Evolutionary conservation across 2,113 vertebrate genomes (phyloP).

Genomic region (Larimichthys crocea): DNA sequence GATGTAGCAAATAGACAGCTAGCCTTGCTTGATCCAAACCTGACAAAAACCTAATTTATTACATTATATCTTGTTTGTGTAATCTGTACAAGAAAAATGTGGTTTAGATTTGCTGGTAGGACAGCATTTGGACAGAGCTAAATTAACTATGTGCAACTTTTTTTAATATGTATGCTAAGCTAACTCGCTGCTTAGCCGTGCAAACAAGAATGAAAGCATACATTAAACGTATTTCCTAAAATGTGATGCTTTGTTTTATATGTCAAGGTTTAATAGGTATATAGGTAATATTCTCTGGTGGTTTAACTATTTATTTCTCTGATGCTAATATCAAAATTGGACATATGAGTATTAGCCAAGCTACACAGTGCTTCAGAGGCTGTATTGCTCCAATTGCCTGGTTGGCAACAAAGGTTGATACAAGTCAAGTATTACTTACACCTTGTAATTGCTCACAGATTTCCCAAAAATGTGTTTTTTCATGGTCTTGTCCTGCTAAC

Average conservation of each 20-base stretch:
- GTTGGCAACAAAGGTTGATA: slow-evolving; percentile 23
- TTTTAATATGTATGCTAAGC: not conserved
- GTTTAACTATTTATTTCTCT: not conserved
- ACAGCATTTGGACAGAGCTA: not conserved
- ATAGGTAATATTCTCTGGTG: not conserved
- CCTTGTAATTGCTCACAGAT: no score
- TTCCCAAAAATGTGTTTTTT: no score
- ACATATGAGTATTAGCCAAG: not conserved
- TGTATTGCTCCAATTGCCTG: not conserved
- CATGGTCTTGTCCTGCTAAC: no score
- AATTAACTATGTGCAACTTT: not conserved
- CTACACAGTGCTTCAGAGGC: not conserved
- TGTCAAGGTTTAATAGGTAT: not conserved
- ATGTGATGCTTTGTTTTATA: not conserved
- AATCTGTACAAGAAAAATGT: no score
- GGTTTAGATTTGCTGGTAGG: not conserved
- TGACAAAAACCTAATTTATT: no score
- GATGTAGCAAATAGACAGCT: no score
- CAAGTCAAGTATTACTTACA: slow-evolving; percentile 9
- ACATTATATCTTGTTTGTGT: no score
- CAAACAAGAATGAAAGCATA: no score
- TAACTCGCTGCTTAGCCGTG: no score
- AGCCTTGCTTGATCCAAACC: no score
- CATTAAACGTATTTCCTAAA: not conserved
- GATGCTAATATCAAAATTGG: slow-evolving; percentile 3